Conservation (phyloP, 2,113 vertebrate genomes). For the Perca schrenkii region DNA sequence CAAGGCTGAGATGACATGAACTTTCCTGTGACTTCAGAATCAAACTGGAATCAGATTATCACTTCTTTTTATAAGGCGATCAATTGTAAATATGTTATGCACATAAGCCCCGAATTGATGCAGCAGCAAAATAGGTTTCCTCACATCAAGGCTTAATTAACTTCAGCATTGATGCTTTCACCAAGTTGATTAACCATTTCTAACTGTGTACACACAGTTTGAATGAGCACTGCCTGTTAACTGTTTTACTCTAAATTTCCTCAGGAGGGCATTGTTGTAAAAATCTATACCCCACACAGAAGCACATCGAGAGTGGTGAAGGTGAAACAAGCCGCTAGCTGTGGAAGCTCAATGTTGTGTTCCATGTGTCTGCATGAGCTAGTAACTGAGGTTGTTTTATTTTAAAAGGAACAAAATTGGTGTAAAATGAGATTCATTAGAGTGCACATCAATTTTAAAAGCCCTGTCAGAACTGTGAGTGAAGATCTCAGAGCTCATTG, state of each 20-base stretch:
- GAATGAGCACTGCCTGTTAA: neutral
- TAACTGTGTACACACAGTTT: neutral
- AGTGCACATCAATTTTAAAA: neutral
- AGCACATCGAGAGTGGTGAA: neutral
- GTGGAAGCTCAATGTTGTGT: neutral
- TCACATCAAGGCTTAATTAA: constrained; percentile 13
- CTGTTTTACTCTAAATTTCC: constrained; percentile 65
- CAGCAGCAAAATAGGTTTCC: neutral
- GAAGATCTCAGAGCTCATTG: constrained; percentile 35
- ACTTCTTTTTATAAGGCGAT: neutral
- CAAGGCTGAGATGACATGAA: neutral
- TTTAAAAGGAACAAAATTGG: neutral
- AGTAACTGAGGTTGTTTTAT: neutral
- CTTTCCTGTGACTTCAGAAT: too few species aligned
- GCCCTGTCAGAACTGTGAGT: neutral
- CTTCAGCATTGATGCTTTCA: constrained; percentile 3
- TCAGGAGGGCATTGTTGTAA: constrained; percentile 76
- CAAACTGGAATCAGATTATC: neutral
- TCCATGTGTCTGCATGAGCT: neutral
- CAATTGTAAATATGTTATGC: neutral
- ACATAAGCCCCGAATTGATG: neutral
- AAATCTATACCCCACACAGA: constrained; percentile 30
- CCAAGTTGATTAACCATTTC: constrained; percentile 18
- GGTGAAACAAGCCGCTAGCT: constrained; percentile 1
- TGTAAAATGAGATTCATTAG: constrained; percentile 3